Evolutionary conservation across 2,113 vertebrate genomes (phyloP).

Genomic region (Thermophis baileyi): DNA sequence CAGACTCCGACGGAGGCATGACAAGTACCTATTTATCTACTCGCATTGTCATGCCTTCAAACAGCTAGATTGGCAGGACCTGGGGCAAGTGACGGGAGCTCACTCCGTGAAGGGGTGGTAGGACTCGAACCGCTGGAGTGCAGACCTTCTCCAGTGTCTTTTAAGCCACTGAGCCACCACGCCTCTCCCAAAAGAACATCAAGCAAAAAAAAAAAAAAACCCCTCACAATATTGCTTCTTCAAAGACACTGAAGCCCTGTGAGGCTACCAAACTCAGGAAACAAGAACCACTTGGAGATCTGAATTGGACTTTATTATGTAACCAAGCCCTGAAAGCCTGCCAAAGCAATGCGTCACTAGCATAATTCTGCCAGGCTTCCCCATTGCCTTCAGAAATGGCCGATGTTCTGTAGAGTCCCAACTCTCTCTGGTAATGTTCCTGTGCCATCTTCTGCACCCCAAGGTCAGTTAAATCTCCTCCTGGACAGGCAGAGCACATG

Average conservation of each 20-base stretch:
- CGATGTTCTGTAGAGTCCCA: background rate
- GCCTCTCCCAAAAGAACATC: background rate
- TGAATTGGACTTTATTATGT: background rate
- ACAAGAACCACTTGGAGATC: background rate
- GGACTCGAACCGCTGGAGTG: background rate
- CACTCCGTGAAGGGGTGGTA: background rate
- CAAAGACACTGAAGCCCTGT: background rate
- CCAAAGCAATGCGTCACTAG: background rate
- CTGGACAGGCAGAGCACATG: background rate
- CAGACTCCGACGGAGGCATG: no score
- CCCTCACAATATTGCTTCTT: background rate
- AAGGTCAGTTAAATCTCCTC: background rate
- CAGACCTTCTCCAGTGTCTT: background rate
- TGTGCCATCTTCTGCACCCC: background rate
- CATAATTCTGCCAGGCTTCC: background rate
- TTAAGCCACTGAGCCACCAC: background rate
- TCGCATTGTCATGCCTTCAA: background rate
- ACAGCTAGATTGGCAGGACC: background rate
- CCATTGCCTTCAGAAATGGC: background rate
- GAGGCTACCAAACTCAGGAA: background rate
- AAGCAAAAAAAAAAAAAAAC: background rate
- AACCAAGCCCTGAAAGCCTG: background rate
- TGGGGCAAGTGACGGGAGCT: background rate
- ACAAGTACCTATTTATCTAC: background rate
- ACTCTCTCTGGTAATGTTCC: background rate